These are phyloP conservation scores for Dunckerocampus dactyliophorus DNA, from an alignment of 2,113 vertebrate genomes.

Conservation along the genomic window DNA sequence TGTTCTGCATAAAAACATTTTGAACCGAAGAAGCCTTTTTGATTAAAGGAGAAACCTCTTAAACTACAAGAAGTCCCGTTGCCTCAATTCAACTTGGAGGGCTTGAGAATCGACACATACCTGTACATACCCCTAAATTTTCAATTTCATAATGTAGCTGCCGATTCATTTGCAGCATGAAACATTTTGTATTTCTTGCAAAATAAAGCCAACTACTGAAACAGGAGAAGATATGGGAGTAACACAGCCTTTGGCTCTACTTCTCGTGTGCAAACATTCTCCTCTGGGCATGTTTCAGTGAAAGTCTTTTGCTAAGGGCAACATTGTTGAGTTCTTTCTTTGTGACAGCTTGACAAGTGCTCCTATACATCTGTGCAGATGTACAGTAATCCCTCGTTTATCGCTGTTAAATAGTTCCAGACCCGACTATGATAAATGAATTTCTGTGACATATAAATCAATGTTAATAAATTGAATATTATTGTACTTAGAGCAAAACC, in stretches of 20 bases:
- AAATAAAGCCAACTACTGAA: constrained; percentile 2
- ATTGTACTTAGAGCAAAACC: too few species aligned
- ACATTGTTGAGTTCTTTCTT: constrained; percentile 44
- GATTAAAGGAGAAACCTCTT: too few species aligned
- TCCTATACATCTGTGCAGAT: constrained; percentile 15
- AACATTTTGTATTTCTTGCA: neutral
- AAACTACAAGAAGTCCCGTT: too few species aligned
- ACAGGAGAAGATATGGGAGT: constrained; percentile 10
- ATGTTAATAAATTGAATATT: too few species aligned
- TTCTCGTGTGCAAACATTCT: constrained; percentile 36
- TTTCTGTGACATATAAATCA: too few species aligned
- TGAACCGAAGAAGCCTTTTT: too few species aligned
- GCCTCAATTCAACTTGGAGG: too few species aligned
- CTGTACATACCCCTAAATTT: neutral
- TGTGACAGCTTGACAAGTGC: constrained; percentile 43
- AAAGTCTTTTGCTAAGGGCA: constrained; percentile 46
- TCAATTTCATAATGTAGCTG: neutral
- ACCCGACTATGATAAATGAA: too few species aligned
- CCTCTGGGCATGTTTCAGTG: constrained; percentile 30
- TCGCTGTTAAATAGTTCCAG: too few species aligned
- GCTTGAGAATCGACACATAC: too few species aligned
- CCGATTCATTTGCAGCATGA: neutral
- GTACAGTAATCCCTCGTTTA: neutral
- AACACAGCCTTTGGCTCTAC: constrained; percentile 19
- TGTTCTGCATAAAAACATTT: too few species aligned